Percentiles rank a stretch among this genome's conserved stretches.
Conservation (phyloP, 2,888 invertebrate species). For the Drosophila rellima region DNA sequence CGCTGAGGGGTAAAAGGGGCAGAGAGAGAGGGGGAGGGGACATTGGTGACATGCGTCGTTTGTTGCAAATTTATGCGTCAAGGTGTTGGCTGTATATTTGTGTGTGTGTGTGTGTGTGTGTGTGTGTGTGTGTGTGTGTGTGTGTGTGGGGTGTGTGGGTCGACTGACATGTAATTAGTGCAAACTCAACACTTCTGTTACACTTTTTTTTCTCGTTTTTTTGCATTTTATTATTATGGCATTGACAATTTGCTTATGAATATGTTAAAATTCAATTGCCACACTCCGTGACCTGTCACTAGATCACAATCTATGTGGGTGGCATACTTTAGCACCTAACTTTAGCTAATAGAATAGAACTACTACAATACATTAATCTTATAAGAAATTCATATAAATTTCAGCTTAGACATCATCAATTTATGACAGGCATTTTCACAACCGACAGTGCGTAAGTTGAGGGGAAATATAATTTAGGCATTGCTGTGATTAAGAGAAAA, state of each 20-base stretch:
- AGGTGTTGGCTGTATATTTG: conserved; percentile 68
- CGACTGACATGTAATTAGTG: conserved; percentile 78
- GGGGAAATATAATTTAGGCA: conserved; percentile 26
- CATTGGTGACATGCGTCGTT: conserved; percentile 75
- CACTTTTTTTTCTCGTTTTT: conserved; percentile 33
- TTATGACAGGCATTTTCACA: conserved; percentile 22
- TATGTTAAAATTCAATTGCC: conserved; percentile 77
- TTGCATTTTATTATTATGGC: conserved; percentile 32
- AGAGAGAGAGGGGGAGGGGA: neutral
- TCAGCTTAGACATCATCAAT: conserved; percentile 39
- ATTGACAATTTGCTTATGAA: conserved; percentile 67
- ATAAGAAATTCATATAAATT: neutral
- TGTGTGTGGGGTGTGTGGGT: conserved; percentile 52
- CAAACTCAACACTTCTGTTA: conserved; percentile 80
- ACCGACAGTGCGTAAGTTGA: neutral
- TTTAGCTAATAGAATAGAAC: neutral
- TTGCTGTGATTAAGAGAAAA: conserved; percentile 60
- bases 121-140: conserved; percentile 37
- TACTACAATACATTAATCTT: neutral
- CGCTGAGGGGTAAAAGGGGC: neutral
- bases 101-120: conserved; percentile 45
- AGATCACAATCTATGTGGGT: conserved; percentile 54
- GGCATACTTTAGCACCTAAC: conserved; percentile 24
- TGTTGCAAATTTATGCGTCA: conserved; percentile 76
- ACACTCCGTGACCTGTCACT: conserved; percentile 57